These are phyloP conservation scores for Lasius fuliginosus DNA, from an alignment of 2,888 invertebrate species.

Conservation along the genomic window DNA sequence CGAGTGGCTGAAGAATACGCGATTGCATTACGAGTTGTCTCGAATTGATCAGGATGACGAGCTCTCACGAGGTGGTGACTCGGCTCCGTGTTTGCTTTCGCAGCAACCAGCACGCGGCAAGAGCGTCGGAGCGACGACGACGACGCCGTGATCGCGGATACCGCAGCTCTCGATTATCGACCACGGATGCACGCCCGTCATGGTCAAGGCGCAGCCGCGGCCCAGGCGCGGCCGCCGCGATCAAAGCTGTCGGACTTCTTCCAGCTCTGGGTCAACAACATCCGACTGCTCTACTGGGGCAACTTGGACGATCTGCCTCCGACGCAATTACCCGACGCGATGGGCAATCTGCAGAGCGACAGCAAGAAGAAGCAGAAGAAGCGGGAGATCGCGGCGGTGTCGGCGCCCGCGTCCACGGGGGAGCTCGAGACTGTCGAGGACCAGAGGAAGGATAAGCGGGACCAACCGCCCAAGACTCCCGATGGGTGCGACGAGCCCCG, in stretches of 20 bases:
- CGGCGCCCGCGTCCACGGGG: neutral
- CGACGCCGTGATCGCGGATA: slow-evolving; percentile 46
- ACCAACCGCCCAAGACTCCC: slow-evolving; percentile 19
- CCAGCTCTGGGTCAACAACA: slow-evolving; percentile 77
- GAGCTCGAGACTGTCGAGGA: slow-evolving; percentile 36
- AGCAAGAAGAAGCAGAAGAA: slow-evolving; percentile 80
- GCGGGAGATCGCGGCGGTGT: slow-evolving; percentile 65
- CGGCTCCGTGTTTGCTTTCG: slow-evolving; percentile 10
- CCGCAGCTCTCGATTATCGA: slow-evolving; percentile 49
- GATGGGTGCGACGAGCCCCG: slow-evolving; percentile 44
- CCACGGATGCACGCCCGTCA: slow-evolving; percentile 57
- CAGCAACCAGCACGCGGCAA: slow-evolving; percentile 21
- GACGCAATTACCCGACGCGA: slow-evolving; percentile 62
- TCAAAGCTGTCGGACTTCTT: slow-evolving; percentile 78
- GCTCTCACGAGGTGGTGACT: neutral
- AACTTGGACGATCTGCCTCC: slow-evolving; percentile 34
- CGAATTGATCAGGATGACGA: neutral
- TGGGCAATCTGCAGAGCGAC: slow-evolving; percentile 85
- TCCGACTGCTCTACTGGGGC: slow-evolving; percentile 73
- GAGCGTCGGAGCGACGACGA: slow-evolving; percentile 5
- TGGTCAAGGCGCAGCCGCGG: slow-evolving; percentile 77
- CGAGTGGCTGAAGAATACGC: neutral
- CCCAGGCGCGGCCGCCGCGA: slow-evolving; percentile 64
- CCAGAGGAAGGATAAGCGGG: slow-evolving; percentile 44
- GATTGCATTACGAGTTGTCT: neutral